phyloP scores from a whole-genome alignment of 2,113 vertebrate species.

The Microcebus tavaratra region DNA sequence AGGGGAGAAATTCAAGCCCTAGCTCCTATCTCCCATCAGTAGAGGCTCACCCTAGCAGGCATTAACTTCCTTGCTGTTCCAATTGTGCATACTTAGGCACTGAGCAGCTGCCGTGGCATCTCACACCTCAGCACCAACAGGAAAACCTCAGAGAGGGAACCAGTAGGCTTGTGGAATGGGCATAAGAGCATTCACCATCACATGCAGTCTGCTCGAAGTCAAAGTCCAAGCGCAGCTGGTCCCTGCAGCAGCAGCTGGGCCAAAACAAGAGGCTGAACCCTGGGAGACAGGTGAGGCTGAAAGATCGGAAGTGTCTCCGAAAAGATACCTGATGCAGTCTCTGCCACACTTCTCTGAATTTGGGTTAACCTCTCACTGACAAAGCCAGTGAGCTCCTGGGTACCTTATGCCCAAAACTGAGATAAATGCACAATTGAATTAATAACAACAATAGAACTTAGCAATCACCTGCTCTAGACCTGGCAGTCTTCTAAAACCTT shows the following conservation, averaged over 20 bases:
- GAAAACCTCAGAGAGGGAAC: background rate
- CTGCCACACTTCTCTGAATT: background rate
- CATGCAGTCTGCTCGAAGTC: background rate
- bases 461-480: background rate
- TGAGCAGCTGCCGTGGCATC: background rate
- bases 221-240: background rate
- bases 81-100: too few species aligned
- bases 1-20: background rate
- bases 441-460: background rate
- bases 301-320: background rate
- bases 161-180: fast-evolving
- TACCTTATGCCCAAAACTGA: background rate
- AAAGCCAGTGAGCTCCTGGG: background rate
- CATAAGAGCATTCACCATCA: too few species aligned
- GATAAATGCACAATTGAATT: background rate
- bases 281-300: background rate
- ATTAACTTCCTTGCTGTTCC: background rate
- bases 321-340: background rate
- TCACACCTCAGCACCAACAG: background rate
- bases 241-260: background rate
- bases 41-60: background rate
- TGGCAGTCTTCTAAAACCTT: background rate
- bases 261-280: background rate
- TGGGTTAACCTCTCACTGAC: background rate
- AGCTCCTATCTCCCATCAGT: background rate